Percentiles rank a stretch among this genome's conserved stretches.
phyloP scores from a whole-genome alignment of 1,140 invertebrate species.

The Lucilia sericata region DNA sequence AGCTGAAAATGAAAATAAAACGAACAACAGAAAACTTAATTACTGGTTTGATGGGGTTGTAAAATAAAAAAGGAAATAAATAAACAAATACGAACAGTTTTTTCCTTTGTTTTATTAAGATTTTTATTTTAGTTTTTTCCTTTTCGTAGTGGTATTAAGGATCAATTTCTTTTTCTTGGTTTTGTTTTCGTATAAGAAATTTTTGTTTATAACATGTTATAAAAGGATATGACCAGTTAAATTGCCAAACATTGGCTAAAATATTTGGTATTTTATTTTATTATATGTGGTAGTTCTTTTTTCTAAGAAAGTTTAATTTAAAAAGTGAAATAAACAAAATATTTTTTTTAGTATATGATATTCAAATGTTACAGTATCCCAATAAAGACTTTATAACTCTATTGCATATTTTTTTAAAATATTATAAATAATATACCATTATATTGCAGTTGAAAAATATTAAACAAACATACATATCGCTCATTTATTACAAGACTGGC shows the following conservation, averaged over 20 bases:
- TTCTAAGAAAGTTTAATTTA: not conserved
- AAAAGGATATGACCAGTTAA: slow-evolving; percentile 38
- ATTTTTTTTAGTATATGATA: not conserved
- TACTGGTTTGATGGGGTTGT: slow-evolving; percentile 22
- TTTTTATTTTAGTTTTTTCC: not conserved
- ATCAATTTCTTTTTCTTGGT: not conserved
- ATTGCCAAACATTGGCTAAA: slow-evolving; percentile 32
- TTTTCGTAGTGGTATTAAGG: slow-evolving; percentile 5
- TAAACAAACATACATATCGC: too few relatives aligned
- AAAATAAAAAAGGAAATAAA: not conserved
- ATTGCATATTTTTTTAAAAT: too few relatives aligned
- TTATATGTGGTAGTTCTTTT: not conserved
- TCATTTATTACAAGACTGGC: too few relatives aligned
- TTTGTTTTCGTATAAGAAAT: not conserved
- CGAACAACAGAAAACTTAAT: slow-evolving; percentile 8
- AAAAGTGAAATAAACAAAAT: not conserved
- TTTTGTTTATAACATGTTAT: slow-evolving; percentile 36
- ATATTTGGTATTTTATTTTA: not conserved
- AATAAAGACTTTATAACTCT: too few relatives aligned
- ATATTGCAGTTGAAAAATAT: too few relatives aligned
- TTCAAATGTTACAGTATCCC: too few relatives aligned
- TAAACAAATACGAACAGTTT: not conserved
- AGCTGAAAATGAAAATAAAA: not conserved
- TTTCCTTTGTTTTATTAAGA: not conserved
- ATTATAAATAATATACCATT: too few relatives aligned